Base-by-base conservation (phyloP, 2,888 invertebrate species). In the Syritta pipiens region DNA sequence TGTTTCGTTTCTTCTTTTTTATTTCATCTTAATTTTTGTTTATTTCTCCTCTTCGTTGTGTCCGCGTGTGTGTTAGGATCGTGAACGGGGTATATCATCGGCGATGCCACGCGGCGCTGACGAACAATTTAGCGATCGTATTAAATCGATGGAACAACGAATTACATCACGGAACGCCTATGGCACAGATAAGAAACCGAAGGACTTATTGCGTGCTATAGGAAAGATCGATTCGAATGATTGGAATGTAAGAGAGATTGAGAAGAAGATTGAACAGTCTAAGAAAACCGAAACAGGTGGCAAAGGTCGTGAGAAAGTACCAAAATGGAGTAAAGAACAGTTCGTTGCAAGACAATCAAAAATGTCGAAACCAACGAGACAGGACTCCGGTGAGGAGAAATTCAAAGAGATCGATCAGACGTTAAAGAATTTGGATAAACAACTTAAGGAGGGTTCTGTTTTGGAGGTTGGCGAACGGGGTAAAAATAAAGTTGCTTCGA, bases 211-310 rank as follows among this genome's bases (percentile, higher is more conserved):
- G 88, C 91, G 96, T 79, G 95, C 96, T 42, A 96, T 97, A 75
- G 96, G 96, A 57, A 95, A 95, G 89, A 95, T 97, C 82, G 96
- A 96, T 86, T 93, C 94, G 74, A 94, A 92, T 68, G 97, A 97
- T 88, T 97, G 97, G 96, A 96, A 97, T 88, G 93, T 97, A 28
- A 94, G 94, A 83, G 94, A 96, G 88, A 95, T 97, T 24, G 96
- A 97, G 86, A 93, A 95, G 86, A 96, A 97, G 89, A 96, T 97
- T 26, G 93, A 93, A 65, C 90, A 91, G 83, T 89, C 89, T 0
- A 89, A 89, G 71, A 88, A 88, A 79, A 88, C 88, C 0, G 89
- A 89, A 83, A 86, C 86, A 6, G 88, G 89, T 12, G 84, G 86
- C 2, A 88, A 90, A 84, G 88, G 90, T 5, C 90, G 91, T 46